A percentile compares a stretch with the other conserved stretches of the same genome.
phyloP scores from a whole-genome alignment of 2,888 invertebrate genomes.

The Stomorhina lunata region DNA sequence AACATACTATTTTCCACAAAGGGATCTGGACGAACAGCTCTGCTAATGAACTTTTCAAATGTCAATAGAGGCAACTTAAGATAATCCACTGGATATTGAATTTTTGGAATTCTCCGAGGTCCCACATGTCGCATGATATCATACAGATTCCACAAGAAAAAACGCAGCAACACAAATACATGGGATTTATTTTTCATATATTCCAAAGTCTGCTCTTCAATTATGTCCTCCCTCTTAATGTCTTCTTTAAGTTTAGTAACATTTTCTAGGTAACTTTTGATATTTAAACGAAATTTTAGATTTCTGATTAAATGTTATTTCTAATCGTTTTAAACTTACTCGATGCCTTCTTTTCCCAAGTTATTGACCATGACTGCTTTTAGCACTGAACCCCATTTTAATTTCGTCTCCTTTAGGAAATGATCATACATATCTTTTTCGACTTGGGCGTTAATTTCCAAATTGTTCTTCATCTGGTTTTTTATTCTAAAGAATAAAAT shows the following conservation, averaged over 20 bases:
- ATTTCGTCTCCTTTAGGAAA: no score
- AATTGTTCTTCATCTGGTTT: no score
- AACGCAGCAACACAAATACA: conserved; percentile 73
- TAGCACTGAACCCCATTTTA: no score
- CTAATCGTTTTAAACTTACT: no score
- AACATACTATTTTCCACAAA: conserved; percentile 74
- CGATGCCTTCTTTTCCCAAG: no score
- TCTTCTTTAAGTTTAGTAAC: conserved; percentile 70
- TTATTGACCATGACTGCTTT: no score
- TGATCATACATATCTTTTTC: no score
- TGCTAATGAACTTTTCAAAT: conserved; percentile 72
- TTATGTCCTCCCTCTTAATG: conserved; percentile 60
- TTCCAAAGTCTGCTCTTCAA: conserved; percentile 61
- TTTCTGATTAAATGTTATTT: no score
- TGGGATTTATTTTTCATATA: conserved; percentile 71
- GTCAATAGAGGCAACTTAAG: conserved; percentile 75
- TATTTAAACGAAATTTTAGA: no score
- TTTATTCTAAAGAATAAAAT: no score
- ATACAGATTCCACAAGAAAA: conserved; percentile 72
- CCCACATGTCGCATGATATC: conserved; percentile 75
- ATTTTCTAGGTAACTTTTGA: conserved; percentile 71
- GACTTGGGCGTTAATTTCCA: no score
- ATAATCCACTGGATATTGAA: conserved; percentile 73
- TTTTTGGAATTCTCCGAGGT: conserved; percentile 66
- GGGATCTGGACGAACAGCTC: conserved; percentile 72